These are phyloP conservation scores for Fukomys damarensis DNA, from an alignment of 2,113 vertebrate genomes.

Conservation along the genomic window DNA sequence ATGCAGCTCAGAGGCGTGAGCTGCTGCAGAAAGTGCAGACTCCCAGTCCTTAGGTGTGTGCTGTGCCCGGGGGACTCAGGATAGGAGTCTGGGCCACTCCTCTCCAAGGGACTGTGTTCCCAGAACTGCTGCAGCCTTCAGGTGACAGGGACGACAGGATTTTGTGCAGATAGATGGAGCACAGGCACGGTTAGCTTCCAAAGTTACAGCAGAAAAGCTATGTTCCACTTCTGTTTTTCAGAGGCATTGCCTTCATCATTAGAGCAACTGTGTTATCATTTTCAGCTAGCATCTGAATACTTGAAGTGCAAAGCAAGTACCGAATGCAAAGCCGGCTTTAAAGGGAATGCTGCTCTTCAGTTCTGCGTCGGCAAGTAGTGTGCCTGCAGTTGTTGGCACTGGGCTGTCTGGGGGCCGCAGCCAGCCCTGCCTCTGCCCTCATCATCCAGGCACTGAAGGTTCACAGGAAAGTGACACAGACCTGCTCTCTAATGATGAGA, in stretches of 20 bases:
- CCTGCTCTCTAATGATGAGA: not conserved
- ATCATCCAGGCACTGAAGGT: fast-evolving
- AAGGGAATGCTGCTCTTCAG: fast-evolving
- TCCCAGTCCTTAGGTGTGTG: fast-evolving
- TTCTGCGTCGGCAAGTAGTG: fast-evolving
- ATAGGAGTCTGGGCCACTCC: fast-evolving
- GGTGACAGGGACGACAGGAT: too few relatives aligned
- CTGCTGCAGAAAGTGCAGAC: fast-evolving
- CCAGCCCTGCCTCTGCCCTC: not conserved
- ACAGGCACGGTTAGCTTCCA: not conserved
- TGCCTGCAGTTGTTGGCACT: fast-evolving
- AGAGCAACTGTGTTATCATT: not conserved
- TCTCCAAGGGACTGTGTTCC: not conserved
- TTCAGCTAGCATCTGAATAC: not conserved
- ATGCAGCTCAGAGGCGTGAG: fast-evolving
- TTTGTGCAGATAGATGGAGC: fast-evolving
- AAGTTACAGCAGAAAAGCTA: not conserved
- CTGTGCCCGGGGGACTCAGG: not conserved
- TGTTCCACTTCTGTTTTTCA: not conserved
- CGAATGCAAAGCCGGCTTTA: fast-evolving
- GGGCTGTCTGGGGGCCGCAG: not conserved
- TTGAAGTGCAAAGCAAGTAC: not conserved
- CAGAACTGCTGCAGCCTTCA: not conserved
- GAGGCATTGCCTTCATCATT: not conserved
- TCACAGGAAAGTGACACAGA: not conserved